Base-by-base conservation (phyloP, 2,888 invertebrate genomes). In the Homarus gammarus region DNA sequence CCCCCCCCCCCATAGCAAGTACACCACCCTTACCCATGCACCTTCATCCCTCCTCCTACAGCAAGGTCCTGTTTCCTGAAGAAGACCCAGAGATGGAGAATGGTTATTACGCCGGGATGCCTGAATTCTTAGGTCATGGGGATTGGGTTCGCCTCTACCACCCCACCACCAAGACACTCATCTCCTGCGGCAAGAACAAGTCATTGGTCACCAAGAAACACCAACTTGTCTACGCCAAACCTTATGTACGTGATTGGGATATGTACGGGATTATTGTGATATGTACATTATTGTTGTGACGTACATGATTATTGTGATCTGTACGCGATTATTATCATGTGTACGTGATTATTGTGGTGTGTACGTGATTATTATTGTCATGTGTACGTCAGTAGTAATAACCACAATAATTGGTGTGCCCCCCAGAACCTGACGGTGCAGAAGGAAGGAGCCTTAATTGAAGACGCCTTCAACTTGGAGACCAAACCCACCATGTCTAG, bases 61-160 rank as follows among this genome's bases (percentile, higher is more conserved):
- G 92, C 64, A 90, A 92, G 10, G 51, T 91, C 0, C 92, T 93
- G 8, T 93, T 93, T n/a, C 91, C 90, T 8, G 92, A 92, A 93
- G 93, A 94, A 27, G 90, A 91, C 75, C 91, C 91, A 3, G 91
- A 91, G 49, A 36, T 73, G 61, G n/a, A n/a, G 1, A 94, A 96
- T 22, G 73, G 87, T n/a, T 73, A 78, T 56, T 91, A 91, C 79
- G 49, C 38, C 15, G 91, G 90, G 6, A 61, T 36, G 8, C 87
- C 84, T 6, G 95, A 95, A 91, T 93, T 96, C 27, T 95, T 99
- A 3, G 95, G 95, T 92, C 96, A 97, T 93, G 98, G 98, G 0
- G 98, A 98, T 94, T 95, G 98, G 70, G 94, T 99, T 90, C 95
- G 98, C 5, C 95, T 99, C 88, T 97, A 98, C 93, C 99, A 99